phyloP scores from a whole-genome alignment of 1,140 invertebrate genomes.

The Scaptomyza graminum region DNA sequence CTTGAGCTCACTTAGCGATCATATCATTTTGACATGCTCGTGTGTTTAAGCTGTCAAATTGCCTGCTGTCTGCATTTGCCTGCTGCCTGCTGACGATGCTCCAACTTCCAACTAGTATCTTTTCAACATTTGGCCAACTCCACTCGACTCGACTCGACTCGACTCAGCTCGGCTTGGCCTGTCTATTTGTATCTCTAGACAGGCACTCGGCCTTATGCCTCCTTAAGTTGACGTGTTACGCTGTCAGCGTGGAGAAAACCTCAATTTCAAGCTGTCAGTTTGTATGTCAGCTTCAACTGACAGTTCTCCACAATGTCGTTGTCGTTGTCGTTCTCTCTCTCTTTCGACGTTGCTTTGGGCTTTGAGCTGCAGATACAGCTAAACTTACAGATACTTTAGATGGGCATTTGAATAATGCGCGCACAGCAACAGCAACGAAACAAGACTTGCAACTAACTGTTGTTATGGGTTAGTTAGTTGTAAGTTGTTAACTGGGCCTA shows the following conservation, averaged over 20 bases:
- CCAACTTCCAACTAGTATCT: constrained; percentile 64
- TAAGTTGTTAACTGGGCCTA: constrained; percentile 34
- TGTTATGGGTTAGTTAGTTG: constrained; percentile 26
- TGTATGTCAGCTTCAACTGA: constrained; percentile 80
- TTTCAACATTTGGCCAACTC: constrained; percentile 39
- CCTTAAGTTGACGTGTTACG: constrained; percentile 82
- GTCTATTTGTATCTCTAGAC: constrained; percentile 82
- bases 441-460: constrained; percentile 44
- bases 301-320: constrained; percentile 70
- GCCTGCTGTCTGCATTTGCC: constrained; percentile 76
- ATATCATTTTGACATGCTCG: constrained; percentile 82
- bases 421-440: constrained; percentile 3
- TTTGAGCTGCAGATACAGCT: constrained; percentile 8
- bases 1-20: constrained; percentile 78
- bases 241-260: constrained; percentile 81
- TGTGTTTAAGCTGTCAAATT: constrained; percentile 82
- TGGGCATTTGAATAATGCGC: constrained; percentile 78
- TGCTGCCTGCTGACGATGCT: constrained; percentile 60
- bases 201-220: constrained; percentile 80
- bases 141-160: not conserved
- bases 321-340: constrained; percentile 43
- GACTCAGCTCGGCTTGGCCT: constrained; percentile 12
- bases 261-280: constrained; percentile 82
- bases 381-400: constrained; percentile 59
- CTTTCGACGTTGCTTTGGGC: constrained; percentile 13